These are phyloP conservation scores for Gnathonemus longibarbis DNA, from an alignment of 2,113 vertebrate species.

Conservation along the genomic window DNA sequence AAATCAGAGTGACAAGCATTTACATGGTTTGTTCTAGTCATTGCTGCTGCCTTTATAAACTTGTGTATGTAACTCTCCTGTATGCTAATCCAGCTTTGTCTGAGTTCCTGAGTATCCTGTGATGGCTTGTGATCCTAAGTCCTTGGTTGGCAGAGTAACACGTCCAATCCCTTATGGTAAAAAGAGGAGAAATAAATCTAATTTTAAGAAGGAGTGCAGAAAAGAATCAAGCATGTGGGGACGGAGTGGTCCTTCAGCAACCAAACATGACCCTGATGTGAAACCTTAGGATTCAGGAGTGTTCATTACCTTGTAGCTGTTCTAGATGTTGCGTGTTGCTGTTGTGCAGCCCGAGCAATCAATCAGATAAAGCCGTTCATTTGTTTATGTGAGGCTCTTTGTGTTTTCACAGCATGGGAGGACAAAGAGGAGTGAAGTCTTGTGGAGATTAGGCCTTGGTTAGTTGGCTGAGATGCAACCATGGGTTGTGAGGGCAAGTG, in stretches of 20 bases:
- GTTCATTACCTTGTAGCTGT: not conserved
- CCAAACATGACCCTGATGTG: conserved; percentile 33
- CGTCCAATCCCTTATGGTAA: not conserved
- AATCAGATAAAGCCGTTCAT: not conserved
- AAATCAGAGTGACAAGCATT: not conserved
- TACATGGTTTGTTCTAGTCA: not conserved
- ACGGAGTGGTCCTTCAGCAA: conserved; percentile 38
- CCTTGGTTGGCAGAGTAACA: not conserved
- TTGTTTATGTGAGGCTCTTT: not conserved
- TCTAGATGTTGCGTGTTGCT: not conserved
- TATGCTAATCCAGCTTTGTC: not conserved
- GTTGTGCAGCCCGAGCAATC: not conserved
- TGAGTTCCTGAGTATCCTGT: not conserved
- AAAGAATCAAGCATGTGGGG: conserved; percentile 6
- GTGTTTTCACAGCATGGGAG: not conserved
- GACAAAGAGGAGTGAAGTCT: not conserved
- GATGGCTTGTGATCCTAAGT: not conserved
- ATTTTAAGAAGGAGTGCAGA: not conserved
- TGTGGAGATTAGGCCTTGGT: not conserved
- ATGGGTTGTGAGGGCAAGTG: not conserved
- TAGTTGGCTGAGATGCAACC: not conserved
- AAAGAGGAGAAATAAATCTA: not conserved
- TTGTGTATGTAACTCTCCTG: not conserved
- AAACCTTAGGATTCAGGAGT: not conserved
- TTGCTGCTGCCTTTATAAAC: not conserved